These are phyloP conservation scores for Dinocampus coccinellae DNA, from an alignment of 2,888 invertebrate genomes.

Conservation along the genomic window DNA sequence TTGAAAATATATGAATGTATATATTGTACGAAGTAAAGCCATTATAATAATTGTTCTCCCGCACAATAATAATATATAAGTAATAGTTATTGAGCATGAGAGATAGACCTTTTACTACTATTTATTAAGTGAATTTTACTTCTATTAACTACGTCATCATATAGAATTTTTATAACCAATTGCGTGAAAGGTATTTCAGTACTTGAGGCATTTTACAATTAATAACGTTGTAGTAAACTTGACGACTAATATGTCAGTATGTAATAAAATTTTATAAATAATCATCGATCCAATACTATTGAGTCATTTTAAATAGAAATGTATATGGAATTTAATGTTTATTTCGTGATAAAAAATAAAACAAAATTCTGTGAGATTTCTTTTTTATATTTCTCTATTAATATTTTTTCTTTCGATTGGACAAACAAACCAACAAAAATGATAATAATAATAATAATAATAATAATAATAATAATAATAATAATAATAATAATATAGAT, in stretches of 20 bases:
- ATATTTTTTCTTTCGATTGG: too few species aligned
- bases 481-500: too few species aligned
- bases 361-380: too few species aligned
- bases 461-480: too few species aligned
- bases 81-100: slow-evolving; percentile 3
- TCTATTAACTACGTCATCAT: slow-evolving; percentile 4
- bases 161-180: slow-evolving; percentile 29
- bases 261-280: slow-evolving; percentile 19
- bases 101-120: slow-evolving; percentile 25
- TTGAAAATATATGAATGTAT: not conserved
- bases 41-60: slow-evolving; percentile 20
- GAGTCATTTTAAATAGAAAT: too few species aligned
- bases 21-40: not conserved
- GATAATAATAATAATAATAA: too few species aligned
- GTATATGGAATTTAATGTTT: too few species aligned
- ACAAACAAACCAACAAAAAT: too few species aligned
- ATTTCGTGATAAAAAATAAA: too few species aligned
- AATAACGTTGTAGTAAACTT: slow-evolving; percentile 36
- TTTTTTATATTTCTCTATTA: too few species aligned
- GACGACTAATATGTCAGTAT: slow-evolving; percentile 1
- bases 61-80: not conserved
- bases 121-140: slow-evolving; percentile 24
- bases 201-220: slow-evolving; percentile 59
- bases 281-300: too few species aligned
- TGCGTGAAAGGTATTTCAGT: slow-evolving; percentile 62